These are phyloP conservation scores for Seladonia tumulorum DNA, from an alignment of 2,888 invertebrate species.

Conservation along the genomic window DNA sequence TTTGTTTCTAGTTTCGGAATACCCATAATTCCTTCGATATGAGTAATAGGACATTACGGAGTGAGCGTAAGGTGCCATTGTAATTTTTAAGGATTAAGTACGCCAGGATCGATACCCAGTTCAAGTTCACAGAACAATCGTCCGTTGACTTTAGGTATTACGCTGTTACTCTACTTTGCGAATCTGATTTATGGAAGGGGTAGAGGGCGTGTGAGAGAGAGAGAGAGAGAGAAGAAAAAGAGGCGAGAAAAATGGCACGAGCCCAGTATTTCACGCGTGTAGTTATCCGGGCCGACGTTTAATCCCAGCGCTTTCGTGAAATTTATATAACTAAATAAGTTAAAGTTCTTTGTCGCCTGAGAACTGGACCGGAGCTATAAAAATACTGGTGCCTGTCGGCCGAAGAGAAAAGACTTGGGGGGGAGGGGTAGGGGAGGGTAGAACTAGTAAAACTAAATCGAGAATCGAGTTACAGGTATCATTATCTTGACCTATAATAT, in stretches of 20 bases:
- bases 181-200: background rate
- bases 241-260: constrained; percentile 35
- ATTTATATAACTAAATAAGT: constrained; percentile 39
- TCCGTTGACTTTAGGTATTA: constrained; percentile 34
- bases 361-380: background rate
- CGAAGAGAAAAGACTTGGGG: background rate
- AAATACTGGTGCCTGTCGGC: background rate
- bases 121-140: constrained; percentile 4
- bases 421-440: too few relatives aligned
- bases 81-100: background rate
- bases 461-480: background rate
- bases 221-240: background rate
- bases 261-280: constrained; percentile 39
- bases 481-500: too few relatives aligned
- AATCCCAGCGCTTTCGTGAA: constrained; percentile 29
- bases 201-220: constrained; percentile 1
- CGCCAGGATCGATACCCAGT: background rate
- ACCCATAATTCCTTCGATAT: background rate
- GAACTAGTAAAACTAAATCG: background rate
- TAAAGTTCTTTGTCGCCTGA: constrained; percentile 7
- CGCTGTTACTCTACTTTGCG: background rate
- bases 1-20: background rate
- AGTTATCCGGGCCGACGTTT: constrained; percentile 44
- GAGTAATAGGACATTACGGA: background rate
- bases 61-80: background rate